Base-by-base conservation (phyloP, 2,888 invertebrate species). In the Polyploca ridens region DNA sequence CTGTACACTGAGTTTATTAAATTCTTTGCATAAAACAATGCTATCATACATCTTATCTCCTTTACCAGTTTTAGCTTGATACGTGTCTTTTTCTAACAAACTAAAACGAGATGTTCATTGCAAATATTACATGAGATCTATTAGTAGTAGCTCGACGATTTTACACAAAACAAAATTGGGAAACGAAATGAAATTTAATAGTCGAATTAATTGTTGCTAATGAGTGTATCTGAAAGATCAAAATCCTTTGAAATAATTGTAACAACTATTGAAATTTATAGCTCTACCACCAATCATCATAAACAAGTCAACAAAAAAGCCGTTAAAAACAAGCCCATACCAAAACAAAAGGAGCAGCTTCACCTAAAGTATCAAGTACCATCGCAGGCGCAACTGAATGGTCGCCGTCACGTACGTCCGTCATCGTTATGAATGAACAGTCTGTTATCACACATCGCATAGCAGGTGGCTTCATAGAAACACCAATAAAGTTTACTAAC, bases 391-490 rank as follows among this genome's bases (percentile, higher is more conserved):
- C 67, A 58, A 58, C 46, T 16, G 60, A 61, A 66, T 67, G 64
- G 63, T 14, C 49, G 68, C 72, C 62, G 84, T 88, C 88, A 88
- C 87, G 88, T 89, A 86, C 85, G 66, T 70, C 67, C 72, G 71
- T 60, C 77, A 76, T 85, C 76, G 86, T 89, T 89, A 89, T 90
- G 89, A 89, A 90, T 89, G 89, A 88, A 89, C 81, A 74, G 72
- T 63, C 71, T 77, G 79, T 84, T 90, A 90, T 89, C 89, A 81
- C 66, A 66, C 77, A 88, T 89, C 90, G 78, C 85, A 78, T 83
- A 79, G 85, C 89, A 90, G 88, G 88, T 88, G 87, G 84, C 79
- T 86, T 84, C 83, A 78, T 79, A 81, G 83, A 82, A 83, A 79
- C 73, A 79, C 78, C 79, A 64, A 65, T 66, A 62, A 33, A 60